phyloP scores from a whole-genome alignment of 2,888 invertebrate genomes.

The Clitarchus hookeri region DNA sequence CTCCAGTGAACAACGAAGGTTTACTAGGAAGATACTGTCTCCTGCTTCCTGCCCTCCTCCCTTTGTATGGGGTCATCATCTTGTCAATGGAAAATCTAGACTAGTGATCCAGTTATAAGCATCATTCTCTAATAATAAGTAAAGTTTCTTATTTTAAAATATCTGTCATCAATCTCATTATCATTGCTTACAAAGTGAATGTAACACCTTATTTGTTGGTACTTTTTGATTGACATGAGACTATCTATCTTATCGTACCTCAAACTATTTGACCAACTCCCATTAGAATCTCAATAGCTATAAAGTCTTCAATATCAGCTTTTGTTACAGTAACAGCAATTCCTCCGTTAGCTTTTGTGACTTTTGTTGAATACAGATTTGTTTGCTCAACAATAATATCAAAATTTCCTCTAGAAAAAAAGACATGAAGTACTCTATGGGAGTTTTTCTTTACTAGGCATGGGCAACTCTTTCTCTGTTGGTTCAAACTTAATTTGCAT shows the following conservation, averaged over 20 bases:
- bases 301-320: not conserved
- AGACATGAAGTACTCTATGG: not conserved
- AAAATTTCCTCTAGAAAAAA: not conserved
- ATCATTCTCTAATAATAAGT: not conserved
- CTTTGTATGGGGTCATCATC: not conserved
- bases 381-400: not conserved
- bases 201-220: not conserved
- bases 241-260: not conserved
- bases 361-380: not conserved
- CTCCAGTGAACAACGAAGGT: not conserved
- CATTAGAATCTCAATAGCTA: not conserved
- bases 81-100: not conserved
- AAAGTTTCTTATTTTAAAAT: not conserved
- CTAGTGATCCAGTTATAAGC: not conserved
- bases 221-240: not conserved
- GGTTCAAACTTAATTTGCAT: not conserved
- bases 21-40: conserved; percentile 1
- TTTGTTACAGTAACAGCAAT: not conserved
- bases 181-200: not conserved
- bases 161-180: not conserved
- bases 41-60: not conserved
- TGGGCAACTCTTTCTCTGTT: not conserved
- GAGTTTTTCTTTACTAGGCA: not conserved
- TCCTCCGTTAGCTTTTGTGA: not conserved
- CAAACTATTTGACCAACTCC: not conserved